phyloP scores from a whole-genome alignment of 2,113 vertebrate genomes.

The Eubucco bourcierii region DNA sequence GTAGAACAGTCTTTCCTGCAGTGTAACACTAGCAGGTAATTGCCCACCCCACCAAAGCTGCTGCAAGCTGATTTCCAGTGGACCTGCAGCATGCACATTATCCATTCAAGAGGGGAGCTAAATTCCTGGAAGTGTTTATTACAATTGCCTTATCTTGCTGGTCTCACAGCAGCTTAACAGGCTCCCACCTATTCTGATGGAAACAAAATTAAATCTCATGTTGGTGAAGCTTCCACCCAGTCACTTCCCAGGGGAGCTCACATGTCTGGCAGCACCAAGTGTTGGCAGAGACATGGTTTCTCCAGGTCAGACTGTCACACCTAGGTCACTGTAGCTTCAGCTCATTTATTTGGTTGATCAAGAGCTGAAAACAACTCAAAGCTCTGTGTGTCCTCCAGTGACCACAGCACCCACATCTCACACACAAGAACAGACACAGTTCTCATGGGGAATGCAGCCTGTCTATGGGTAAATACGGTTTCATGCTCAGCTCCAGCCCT shows the following conservation, averaged over 20 bases:
- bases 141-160: background rate
- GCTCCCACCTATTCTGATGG: background rate
- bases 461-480: background rate
- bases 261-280: background rate
- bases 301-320: background rate
- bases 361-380: background rate
- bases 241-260: background rate
- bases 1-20: background rate
- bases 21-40: background rate
- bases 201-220: background rate
- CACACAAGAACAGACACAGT: rapidly evolving
- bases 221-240: background rate
- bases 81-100: background rate
- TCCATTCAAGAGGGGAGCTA: background rate
- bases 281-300: background rate
- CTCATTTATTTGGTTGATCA: background rate
- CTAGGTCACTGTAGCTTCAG: background rate
- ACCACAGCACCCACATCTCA: background rate
- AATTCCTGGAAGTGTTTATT: conserved; percentile 28
- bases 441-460: background rate
- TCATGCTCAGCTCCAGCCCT: background rate
- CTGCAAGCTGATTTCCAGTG: background rate
- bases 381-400: background rate
- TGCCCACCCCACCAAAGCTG: background rate
- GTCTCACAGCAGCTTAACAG: background rate